These are phyloP conservation scores for Lithophane semibrunnea DNA, from an alignment of 2,888 invertebrate species.

Conservation along the genomic window DNA sequence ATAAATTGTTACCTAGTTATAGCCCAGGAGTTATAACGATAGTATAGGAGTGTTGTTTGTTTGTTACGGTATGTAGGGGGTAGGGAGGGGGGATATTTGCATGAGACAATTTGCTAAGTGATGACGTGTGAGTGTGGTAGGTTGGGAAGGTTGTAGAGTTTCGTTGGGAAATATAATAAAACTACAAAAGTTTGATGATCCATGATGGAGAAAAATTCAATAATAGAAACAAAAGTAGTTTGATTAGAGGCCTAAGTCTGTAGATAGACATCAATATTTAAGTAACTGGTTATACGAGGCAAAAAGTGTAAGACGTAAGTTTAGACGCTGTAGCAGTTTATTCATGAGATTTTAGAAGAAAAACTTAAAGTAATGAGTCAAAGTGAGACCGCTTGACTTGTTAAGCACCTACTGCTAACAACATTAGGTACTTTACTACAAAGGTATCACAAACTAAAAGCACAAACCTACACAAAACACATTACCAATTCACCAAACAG, in stretches of 20 bases:
- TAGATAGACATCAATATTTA: not conserved
- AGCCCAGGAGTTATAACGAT: conserved; percentile 47
- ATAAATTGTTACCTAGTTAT: conserved; percentile 66
- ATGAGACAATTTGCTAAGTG: conserved; percentile 74
- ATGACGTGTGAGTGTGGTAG: conserved; percentile 52
- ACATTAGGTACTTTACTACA: not conserved
- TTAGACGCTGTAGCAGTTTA: not conserved
- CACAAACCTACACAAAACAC: not conserved
- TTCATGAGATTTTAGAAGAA: not conserved
- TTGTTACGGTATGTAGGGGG: conserved; percentile 33
- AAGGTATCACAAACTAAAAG: conserved; percentile 1
- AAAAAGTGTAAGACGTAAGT: not conserved
- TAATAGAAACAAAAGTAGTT: too few species aligned
- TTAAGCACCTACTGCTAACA: not conserved
- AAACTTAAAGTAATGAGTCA: not conserved
- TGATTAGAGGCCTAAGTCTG: not conserved
- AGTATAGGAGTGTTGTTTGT: conserved; percentile 60
- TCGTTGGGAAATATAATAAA: not conserved
- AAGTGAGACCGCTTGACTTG: not conserved
- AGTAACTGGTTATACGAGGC: not conserved
- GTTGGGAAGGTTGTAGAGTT: not conserved
- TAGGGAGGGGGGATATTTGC: conserved; percentile 64
- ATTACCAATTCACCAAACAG: conserved; percentile 42
- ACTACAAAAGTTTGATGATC: not conserved
- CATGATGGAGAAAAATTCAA: not conserved